phyloP scores from a whole-genome alignment of 2,113 vertebrate species.

The Poeciliopsis prolifica region DNA sequence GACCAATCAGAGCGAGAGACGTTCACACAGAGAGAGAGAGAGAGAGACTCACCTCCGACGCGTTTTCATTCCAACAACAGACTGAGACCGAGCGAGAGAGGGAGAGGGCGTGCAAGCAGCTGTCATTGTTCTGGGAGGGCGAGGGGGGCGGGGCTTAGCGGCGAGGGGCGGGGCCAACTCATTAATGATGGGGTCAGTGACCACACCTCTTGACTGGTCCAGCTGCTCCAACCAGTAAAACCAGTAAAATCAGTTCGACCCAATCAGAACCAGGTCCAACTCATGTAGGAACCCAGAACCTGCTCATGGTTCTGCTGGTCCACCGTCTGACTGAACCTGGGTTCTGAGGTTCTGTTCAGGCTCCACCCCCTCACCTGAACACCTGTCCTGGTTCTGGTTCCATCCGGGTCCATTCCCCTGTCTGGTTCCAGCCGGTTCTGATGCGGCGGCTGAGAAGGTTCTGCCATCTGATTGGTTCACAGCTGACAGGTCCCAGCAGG shows the following conservation, averaged over 20 bases:
- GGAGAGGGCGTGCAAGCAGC: conserved; percentile 37
- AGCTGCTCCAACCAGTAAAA: background rate
- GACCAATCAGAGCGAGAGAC: background rate
- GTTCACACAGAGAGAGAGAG: background rate
- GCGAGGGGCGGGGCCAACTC: conserved; percentile 8
- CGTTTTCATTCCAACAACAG: conserved; percentile 61
- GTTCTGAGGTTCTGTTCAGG: no score
- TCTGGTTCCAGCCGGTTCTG: background rate
- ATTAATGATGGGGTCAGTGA: conserved; percentile 39
- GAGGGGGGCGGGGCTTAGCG: conserved; percentile 34
- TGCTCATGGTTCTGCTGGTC: no score
- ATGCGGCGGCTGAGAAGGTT: background rate
- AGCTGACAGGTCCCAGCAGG: conserved; percentile 49
- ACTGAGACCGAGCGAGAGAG: conserved; percentile 18
- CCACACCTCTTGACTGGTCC: conserved; percentile 7
- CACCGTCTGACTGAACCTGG: no score
- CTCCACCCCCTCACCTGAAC: no score
- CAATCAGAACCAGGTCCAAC: no score
- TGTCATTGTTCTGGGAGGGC: conserved; percentile 63
- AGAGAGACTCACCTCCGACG: conserved; percentile 50
- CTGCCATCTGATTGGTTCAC: conserved; percentile 34
- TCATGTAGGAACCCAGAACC: no score
- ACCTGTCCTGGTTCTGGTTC: no score
- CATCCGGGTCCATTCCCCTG: no score
- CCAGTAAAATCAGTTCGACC: background rate